These are phyloP conservation scores for Ibidorhyncha struthersii DNA, from an alignment of 2,113 vertebrate species.

Conservation along the genomic window DNA sequence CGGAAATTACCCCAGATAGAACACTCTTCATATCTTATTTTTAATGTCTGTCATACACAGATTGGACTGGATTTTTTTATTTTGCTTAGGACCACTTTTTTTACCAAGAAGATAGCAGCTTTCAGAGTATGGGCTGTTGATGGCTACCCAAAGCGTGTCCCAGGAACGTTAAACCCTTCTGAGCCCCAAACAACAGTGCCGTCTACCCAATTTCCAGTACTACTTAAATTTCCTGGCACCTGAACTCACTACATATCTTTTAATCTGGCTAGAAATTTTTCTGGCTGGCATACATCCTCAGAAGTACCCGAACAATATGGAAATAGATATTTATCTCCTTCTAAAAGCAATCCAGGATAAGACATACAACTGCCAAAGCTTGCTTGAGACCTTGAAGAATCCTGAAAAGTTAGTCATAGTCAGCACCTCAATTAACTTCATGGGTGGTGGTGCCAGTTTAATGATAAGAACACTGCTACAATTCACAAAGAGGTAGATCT, in stretches of 20 bases:
- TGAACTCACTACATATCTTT: neutral
- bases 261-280: neutral
- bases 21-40: neutral
- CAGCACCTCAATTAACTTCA: conserved; percentile 53
- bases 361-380: conserved; percentile 3
- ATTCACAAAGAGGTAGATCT: neutral
- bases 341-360: conserved; percentile 1
- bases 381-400: conserved; percentile 33
- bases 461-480: conserved; percentile 16
- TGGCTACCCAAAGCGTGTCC: neutral
- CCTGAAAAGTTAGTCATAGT: conserved; percentile 54
- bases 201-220: neutral
- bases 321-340: conserved; percentile 20
- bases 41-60: neutral
- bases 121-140: neutral
- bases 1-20: neutral
- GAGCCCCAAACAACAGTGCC: neutral
- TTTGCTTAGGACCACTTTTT: neutral
- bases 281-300: neutral
- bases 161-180: neutral
- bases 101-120: neutral
- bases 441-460: conserved; percentile 58
- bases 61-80: neutral
- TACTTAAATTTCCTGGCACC: neutral
- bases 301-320: neutral